Conservation (phyloP, 2,888 invertebrate species). For the Sisyra nigra region DNA sequence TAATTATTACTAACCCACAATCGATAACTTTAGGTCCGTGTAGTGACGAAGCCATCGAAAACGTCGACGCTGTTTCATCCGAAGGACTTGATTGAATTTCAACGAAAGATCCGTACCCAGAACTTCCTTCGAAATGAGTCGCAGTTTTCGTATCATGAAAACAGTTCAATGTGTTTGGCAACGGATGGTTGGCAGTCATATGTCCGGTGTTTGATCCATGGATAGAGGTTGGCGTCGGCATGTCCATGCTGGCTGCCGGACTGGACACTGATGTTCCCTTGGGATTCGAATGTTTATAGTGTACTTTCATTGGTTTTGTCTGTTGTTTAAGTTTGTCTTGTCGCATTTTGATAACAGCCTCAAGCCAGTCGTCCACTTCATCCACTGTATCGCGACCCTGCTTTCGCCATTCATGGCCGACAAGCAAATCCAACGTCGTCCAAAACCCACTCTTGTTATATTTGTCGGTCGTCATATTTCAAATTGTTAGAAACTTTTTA, state of each 20-base stretch:
- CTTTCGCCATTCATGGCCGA: conserved; percentile 32
- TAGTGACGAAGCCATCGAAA: neutral
- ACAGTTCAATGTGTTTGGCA: conserved; percentile 1
- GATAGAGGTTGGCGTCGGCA: neutral
- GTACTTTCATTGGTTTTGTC: neutral
- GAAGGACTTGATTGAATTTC: neutral
- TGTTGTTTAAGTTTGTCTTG: neutral
- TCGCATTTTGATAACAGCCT: neutral
- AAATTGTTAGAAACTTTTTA: too few species aligned
- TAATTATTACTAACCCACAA: too few species aligned
- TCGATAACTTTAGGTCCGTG: neutral
- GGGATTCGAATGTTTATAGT: neutral
- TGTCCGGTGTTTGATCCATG: conserved; percentile 2
- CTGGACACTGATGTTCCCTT: neutral
- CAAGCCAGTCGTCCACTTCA: conserved; percentile 22
- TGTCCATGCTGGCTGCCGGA: neutral
- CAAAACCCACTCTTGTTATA: conserved; percentile 30
- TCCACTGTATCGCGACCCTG: conserved; percentile 27
- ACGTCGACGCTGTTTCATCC: neutral
- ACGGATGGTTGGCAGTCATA: neutral
- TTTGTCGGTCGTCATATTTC: conserved; percentile 1
- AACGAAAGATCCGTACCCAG: neutral
- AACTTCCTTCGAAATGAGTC: neutral
- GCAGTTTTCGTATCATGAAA: neutral
- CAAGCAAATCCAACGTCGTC: conserved; percentile 44